Percentiles rank a stretch among this genome's conserved stretches.
Conservation (phyloP, 2,888 invertebrate species). For the Epinotia ramella region DNA sequence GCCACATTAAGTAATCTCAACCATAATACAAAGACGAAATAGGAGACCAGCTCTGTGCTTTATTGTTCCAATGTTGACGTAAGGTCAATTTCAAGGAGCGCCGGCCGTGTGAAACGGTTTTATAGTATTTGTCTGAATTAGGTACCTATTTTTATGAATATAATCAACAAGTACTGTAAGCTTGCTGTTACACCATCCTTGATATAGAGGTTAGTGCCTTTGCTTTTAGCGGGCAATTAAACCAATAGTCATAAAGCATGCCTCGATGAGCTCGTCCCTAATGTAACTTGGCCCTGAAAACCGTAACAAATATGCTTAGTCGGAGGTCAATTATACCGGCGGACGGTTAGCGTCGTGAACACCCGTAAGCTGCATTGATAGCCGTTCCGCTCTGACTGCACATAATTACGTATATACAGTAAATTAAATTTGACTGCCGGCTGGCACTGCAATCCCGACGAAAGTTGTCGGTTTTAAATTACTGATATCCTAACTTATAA, state of each 20-base stretch:
- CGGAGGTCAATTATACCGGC: not conserved
- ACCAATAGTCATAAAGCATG: not conserved
- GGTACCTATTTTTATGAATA: no score
- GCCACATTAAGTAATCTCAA: no score
- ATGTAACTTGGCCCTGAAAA: conserved; percentile 1
- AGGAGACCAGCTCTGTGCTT: no score
- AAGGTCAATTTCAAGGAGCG: no score
- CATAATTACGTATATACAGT: conserved; percentile 29
- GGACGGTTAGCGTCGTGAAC: not conserved
- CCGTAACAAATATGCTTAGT: not conserved
- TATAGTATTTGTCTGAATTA: no score
- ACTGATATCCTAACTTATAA: conserved; percentile 23
- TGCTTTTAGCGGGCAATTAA: conserved; percentile 33
- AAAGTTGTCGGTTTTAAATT: conserved; percentile 13
- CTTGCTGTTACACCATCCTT: no score
- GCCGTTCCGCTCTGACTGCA: conserved; percentile 38
- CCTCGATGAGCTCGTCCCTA: not conserved
- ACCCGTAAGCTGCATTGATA: conserved; percentile 30
- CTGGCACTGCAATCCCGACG: conserved; percentile 14
- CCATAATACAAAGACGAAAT: no score
- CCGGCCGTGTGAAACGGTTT: no score
- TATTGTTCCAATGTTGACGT: no score
- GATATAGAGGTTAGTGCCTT: conserved; percentile 35
- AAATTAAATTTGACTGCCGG: conserved; percentile 32
- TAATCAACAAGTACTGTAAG: no score